A percentile compares a stretch with the other conserved stretches of the same genome.
Conservation (phyloP, 2,888 invertebrate genomes). For the Operophtera brumata region DNA sequence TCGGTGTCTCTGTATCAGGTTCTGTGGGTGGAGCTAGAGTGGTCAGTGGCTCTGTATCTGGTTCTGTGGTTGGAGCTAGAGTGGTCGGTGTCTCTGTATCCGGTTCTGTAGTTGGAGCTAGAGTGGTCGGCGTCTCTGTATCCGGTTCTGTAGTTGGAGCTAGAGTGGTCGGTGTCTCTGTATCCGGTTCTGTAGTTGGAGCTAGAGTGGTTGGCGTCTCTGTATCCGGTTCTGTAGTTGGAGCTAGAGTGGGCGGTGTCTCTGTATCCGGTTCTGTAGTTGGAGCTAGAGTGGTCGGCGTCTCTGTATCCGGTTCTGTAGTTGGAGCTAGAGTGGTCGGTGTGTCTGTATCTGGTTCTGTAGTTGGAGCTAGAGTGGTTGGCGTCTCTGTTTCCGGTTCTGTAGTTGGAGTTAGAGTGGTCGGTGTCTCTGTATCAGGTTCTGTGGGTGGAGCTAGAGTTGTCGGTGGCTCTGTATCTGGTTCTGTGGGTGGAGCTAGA, state of each 20-base stretch:
- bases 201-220: background rate
- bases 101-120: background rate
- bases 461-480: background rate
- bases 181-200: background rate
- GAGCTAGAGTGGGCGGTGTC: background rate
- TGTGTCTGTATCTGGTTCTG: background rate
- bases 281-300: slow-evolving; percentile 8
- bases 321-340: slow-evolving; percentile 1
- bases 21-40: background rate
- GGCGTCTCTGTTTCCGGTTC: background rate
- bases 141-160: slow-evolving; percentile 3
- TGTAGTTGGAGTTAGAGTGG: background rate
- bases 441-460: background rate
- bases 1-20: background rate
- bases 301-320: slow-evolving; percentile 4
- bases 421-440: background rate
- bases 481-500: background rate
- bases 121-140: slow-evolving; percentile 1
- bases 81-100: slow-evolving; percentile 11
- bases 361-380: background rate
- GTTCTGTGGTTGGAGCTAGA: background rate
- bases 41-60: slow-evolving; percentile 8
- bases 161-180: background rate
- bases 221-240: slow-evolving; percentile 14
- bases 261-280: background rate